Evolutionary conservation across 2,113 vertebrate species (phyloP).

Genomic region (Aythya baeri): DNA sequence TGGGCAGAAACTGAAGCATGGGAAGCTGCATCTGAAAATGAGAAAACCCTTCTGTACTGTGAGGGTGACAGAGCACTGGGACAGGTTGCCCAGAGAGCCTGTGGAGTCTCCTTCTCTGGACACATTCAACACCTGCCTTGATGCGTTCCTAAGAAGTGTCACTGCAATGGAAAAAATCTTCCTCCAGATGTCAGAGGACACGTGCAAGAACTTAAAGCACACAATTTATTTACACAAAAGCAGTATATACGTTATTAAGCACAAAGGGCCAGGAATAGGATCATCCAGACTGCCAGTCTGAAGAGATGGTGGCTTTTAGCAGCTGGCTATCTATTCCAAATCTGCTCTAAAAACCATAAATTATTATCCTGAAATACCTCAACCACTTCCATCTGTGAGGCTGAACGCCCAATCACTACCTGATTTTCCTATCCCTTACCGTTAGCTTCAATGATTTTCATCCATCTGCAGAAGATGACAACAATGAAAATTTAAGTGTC

Average conservation of each 20-base stretch:
- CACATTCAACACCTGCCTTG: too few relatives aligned
- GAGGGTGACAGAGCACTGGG: too few relatives aligned
- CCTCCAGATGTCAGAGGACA: neutral
- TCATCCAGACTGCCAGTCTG: neutral
- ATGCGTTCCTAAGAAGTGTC: neutral
- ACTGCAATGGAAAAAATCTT: neutral
- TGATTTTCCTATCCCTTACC: neutral
- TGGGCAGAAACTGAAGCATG: too few relatives aligned
- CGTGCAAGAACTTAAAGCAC: neutral
- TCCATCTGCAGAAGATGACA: neutral
- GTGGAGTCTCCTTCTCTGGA: too few relatives aligned
- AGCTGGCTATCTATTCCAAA: neutral
- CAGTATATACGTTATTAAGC: neutral
- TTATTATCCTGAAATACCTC: neutral
- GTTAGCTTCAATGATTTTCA: neutral
- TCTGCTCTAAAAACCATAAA: neutral
- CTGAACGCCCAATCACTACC: neutral
- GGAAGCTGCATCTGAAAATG: too few relatives aligned
- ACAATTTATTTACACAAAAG: neutral
- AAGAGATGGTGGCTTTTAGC: neutral
- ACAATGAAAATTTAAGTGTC: neutral
- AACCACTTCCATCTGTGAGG: neutral
- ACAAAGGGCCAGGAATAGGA: neutral
- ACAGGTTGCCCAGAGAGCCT: too few relatives aligned
- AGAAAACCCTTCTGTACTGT: too few relatives aligned